phyloP scores from a whole-genome alignment of 2,797 vertebrate genomes.

The Peromyscus attwateri region DNA sequence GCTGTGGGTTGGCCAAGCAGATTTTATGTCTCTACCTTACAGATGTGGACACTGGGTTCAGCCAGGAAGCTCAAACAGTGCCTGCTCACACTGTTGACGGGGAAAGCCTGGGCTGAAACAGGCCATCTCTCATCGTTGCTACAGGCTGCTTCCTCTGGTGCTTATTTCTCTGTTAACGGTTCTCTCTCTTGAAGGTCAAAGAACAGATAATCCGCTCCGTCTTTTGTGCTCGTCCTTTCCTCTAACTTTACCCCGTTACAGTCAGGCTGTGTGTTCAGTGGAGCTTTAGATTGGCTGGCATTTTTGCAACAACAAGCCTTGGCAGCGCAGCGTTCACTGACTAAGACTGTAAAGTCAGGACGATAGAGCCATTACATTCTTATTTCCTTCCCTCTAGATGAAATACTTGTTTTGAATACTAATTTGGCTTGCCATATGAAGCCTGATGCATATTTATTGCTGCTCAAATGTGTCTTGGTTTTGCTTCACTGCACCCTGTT shows the following conservation, averaged over 20 bases:
- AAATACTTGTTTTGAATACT: slow-evolving; percentile 65
- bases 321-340: not conserved
- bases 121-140: too few relatives aligned
- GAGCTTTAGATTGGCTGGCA: slow-evolving; percentile 14
- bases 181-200: slow-evolving; percentile 49
- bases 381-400: slow-evolving; percentile 43
- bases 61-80: not conserved
- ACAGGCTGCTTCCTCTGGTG: not conserved
- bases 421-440: slow-evolving; percentile 43
- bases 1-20: not conserved
- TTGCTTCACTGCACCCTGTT: slow-evolving; percentile 49
- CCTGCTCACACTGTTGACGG: not conserved
- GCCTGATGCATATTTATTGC: slow-evolving; percentile 37
- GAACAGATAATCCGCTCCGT: slow-evolving; percentile 32
- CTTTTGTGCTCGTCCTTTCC: not conserved
- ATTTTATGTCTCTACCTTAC: not conserved
- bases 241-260: not conserved
- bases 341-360: slow-evolving; percentile 29
- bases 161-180: not conserved
- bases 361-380: slow-evolving; percentile 38
- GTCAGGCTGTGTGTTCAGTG: not conserved
- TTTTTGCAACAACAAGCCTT: not conserved
- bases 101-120: not conserved
- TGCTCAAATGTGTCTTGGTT: slow-evolving; percentile 49
- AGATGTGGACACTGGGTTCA: not conserved